Evolutionary conservation across 2,113 vertebrate genomes (phyloP), one percentile per base, ranked within the genome.

Genomic region (Prolemur simus): DNA sequence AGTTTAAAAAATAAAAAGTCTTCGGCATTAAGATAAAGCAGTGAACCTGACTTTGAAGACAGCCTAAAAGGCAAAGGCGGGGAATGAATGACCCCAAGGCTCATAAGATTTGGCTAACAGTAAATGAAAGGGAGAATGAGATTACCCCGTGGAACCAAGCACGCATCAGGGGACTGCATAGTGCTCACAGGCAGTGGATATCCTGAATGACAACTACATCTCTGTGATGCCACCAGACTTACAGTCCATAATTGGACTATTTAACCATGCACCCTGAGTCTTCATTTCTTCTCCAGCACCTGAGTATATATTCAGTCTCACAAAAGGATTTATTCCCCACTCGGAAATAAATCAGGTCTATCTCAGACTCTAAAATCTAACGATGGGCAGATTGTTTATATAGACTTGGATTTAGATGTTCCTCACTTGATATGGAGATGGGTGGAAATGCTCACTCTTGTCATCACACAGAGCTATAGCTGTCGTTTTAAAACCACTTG

Each of bases 121-220:
- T 32, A 78, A 77, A 63, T 10, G 54, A 29, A 11, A 69, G 17
- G 10, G 25, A 82, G 34, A 10, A 3, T 25, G 32, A 85, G 10
- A 37, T 63, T 85, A 18, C 34, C n/a, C 60, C 9, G 13, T 18
- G 3, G 2, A 88, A 81, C 5, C 34, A 37, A 21, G 34, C 11
- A 27, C 6, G 12, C 2, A 8, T 3, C n/a, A 2, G 1, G 29
- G 32, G 37, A 37, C 20, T 42, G 32, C 25, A 18, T 4, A 27
- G 25, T 27, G 12, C 3, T 9, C 68, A 49, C 8, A n/a, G 17
- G 29, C 52, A 9, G 8, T 12, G 15, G 29, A 6, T 32, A 2
- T 54, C 49, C 66, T 21, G 6, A 74, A 69, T 47, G 37, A 8
- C 8, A n/a, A 4, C 12, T 9, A 49, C 18, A 32, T 76, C 49